Evolutionary conservation across 2,113 vertebrate species (phyloP).

Genomic region (Hiodon tergisus): DNA sequence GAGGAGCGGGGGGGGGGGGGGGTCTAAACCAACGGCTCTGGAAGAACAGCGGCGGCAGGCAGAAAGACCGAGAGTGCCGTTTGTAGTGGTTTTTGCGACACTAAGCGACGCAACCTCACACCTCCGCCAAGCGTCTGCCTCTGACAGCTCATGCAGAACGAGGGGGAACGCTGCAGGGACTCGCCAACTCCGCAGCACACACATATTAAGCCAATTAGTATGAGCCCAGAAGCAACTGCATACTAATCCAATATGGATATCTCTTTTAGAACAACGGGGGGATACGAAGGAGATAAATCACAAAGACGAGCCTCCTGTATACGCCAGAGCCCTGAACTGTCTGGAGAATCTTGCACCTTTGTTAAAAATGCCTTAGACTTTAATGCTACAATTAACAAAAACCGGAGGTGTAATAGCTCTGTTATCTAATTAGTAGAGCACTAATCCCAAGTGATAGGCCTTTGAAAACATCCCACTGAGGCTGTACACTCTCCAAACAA

Average conservation of each 20-base stretch:
- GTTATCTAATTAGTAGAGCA: background rate
- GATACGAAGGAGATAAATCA: constrained; percentile 4
- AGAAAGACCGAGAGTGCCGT: background rate
- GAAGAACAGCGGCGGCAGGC: background rate
- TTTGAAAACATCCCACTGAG: background rate
- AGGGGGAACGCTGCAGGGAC: too few species aligned
- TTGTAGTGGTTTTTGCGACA: background rate
- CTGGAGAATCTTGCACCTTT: background rate
- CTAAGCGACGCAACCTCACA: background rate
- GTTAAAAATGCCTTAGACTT: background rate
- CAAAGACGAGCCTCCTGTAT: constrained; percentile 2
- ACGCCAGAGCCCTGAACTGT: background rate
- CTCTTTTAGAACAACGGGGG: constrained; percentile 14
- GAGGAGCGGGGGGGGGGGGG: background rate
- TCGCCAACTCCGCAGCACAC: constrained; percentile 14
- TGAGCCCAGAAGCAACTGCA: constrained; percentile 33
- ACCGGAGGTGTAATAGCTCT: background rate
- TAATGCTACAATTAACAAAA: background rate
- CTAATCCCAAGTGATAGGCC: background rate
- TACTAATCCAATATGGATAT: constrained; percentile 43
- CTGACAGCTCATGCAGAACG: too few species aligned
- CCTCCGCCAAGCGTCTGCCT: too few species aligned
- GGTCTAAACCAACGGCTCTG: background rate
- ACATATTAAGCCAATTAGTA: constrained; percentile 38
- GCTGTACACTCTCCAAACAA: background rate